Evolutionary conservation across 2,113 vertebrate species (phyloP).

Genomic region (Aspidoscelis tigris): DNA sequence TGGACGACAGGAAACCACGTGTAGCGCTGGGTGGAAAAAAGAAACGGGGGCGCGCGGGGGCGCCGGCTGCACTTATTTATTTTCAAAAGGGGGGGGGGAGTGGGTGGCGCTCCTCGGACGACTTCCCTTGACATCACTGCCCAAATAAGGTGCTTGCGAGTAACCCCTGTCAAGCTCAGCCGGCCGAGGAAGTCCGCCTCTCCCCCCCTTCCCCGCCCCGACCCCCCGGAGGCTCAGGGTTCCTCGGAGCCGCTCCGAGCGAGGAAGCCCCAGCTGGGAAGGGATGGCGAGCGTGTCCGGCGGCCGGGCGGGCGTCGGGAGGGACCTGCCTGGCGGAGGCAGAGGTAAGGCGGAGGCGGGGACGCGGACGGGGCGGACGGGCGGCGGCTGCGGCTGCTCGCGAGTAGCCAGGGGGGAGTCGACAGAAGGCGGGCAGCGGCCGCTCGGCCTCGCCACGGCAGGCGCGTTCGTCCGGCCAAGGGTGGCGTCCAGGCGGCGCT

Average conservation of each 20-base stretch:
- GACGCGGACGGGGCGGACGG: constrained; percentile 14
- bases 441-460: too few species aligned
- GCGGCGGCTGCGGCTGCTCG: background rate
- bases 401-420: background rate
- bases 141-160: constrained; percentile 89
- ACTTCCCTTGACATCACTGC: constrained; percentile 91
- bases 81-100: constrained; percentile 37
- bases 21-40: constrained; percentile 65
- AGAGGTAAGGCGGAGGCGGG: background rate
- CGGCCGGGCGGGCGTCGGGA: background rate
- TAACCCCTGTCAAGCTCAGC: constrained; percentile 70
- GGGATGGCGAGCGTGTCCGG: constrained; percentile 49
- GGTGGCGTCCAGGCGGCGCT: too few species aligned
- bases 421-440: too few species aligned
- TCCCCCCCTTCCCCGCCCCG: background rate
- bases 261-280: constrained; percentile 22
- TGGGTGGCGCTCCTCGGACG: constrained; percentile 80
- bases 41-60: rapidly evolving
- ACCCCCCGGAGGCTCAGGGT: constrained; percentile 57
- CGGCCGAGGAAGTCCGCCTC: constrained; percentile 64
- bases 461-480: too few species aligned
- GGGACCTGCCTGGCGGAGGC: constrained; percentile 25
- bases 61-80: too few species aligned
- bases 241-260: constrained; percentile 32
- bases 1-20: constrained; percentile 78